Percentiles rank a stretch among this genome's conserved stretches.
Evolutionary conservation across 2,797 vertebrate species (phyloP).

Genomic region (Sylvilagus floridanus): DNA sequence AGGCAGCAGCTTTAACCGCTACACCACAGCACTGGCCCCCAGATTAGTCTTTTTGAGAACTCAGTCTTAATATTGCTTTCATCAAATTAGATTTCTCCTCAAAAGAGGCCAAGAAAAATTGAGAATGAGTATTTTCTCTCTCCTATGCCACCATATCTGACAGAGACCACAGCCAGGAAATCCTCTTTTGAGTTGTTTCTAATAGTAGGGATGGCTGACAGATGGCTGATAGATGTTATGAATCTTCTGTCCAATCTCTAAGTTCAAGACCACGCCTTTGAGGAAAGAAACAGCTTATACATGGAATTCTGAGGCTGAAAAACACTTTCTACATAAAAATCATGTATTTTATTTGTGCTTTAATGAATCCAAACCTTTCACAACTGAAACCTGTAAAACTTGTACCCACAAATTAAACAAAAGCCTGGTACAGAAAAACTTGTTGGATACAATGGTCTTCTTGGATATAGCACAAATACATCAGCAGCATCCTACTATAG

Average conservation of each 20-base stretch:
- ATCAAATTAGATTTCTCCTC: constrained; percentile 37
- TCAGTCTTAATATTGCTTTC: background rate
- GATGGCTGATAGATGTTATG: background rate
- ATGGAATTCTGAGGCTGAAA: constrained; percentile 36
- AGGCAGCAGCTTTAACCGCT: no score
- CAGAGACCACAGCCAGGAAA: constrained; percentile 1
- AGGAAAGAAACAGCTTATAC: background rate
- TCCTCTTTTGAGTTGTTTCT: constrained; percentile 20
- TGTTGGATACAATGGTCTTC: background rate
- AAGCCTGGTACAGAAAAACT: constrained; percentile 2
- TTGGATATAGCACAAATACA: background rate
- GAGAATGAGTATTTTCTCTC: constrained; percentile 49
- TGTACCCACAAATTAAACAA: constrained; percentile 26
- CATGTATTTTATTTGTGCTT: background rate
- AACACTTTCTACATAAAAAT: constrained; percentile 23
- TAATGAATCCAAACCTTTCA: constrained; percentile 51
- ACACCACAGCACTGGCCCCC: no score
- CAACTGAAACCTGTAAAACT: background rate
- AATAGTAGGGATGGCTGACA: background rate
- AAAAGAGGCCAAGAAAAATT: constrained; percentile 14
- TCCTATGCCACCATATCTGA: background rate
- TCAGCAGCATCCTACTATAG: background rate
- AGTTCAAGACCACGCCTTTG: constrained; percentile 12
- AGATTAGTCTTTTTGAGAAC: background rate
- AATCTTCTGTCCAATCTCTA: background rate